phyloP scores from a whole-genome alignment of 2,888 invertebrate species.

The Hylaea fasciaria region DNA sequence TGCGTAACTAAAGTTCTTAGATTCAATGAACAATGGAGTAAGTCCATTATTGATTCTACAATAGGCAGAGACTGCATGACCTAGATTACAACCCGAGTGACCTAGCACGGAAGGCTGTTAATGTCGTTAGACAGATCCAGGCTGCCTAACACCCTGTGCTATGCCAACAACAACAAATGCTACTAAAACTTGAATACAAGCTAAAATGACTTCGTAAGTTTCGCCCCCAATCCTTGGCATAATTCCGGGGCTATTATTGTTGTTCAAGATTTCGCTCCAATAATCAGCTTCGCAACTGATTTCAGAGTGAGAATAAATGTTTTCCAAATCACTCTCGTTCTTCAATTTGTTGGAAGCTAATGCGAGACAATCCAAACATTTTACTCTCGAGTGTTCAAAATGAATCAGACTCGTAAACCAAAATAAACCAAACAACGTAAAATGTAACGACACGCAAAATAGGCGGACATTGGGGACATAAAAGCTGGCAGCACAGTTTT shows the following conservation, averaged over 20 bases:
- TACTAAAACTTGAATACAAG: constrained; percentile 25
- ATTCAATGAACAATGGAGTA: too few relatives aligned
- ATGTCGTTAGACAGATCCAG: constrained; percentile 54
- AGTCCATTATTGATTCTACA: constrained; percentile 62
- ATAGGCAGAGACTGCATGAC: constrained; percentile 64
- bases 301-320: constrained; percentile 26
- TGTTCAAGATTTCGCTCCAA: constrained; percentile 22
- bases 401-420: neutral
- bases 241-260: constrained; percentile 18
- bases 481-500: constrained; percentile 39
- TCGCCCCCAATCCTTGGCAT: constrained; percentile 14
- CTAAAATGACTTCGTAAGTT: constrained; percentile 20
- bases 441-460: constrained; percentile 37
- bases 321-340: constrained; percentile 23
- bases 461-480: constrained; percentile 40
- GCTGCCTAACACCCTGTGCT: constrained; percentile 41
- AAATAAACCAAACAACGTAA: constrained; percentile 13
- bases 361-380: constrained; percentile 15
- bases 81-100: constrained; percentile 67
- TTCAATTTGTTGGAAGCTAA: constrained; percentile 27
- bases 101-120: constrained; percentile 63
- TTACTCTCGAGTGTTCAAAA: neutral
- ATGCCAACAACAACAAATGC: constrained; percentile 20
- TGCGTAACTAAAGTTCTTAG: too few relatives aligned
- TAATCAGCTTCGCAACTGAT: constrained; percentile 18